These are phyloP conservation scores for Rosalia funebris DNA, from an alignment of 2,888 invertebrate species.

Conservation along the genomic window DNA sequence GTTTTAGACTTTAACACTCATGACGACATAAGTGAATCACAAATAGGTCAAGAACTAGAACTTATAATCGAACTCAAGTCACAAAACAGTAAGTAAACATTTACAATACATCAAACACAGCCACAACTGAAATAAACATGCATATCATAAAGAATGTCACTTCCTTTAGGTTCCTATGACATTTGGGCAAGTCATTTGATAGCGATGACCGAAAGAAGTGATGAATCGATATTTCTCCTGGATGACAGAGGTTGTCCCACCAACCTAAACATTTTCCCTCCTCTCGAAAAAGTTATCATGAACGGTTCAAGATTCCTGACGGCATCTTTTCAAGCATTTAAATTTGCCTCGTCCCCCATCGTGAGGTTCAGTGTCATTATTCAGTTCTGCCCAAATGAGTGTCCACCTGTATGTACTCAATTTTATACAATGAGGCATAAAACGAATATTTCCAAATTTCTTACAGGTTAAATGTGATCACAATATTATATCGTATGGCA, in stretches of 20 bases:
- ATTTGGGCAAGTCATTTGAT: constrained; percentile 82
- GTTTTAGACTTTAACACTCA: constrained; percentile 70
- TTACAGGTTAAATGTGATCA: constrained; percentile 63
- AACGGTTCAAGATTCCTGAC: constrained; percentile 64
- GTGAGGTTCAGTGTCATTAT: constrained; percentile 85
- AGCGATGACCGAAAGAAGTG: constrained; percentile 80
- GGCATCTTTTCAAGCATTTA: constrained; percentile 83
- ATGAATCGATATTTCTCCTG: constrained; percentile 78
- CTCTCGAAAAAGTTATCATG: constrained; percentile 60
- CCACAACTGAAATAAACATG: neutral
- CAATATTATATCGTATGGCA: constrained; percentile 57
- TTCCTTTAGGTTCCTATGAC: constrained; percentile 65
- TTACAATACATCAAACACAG: too few relatives aligned
- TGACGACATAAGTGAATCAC: constrained; percentile 71
- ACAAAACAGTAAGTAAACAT: constrained; percentile 17
- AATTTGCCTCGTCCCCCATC: constrained; percentile 85
- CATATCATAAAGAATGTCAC: too few relatives aligned
- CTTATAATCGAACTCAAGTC: constrained; percentile 69
- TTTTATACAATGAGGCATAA: too few relatives aligned
- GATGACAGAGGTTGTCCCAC: constrained; percentile 85
- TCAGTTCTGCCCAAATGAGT: constrained; percentile 79
- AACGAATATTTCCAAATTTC: neutral
- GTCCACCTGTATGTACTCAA: constrained; percentile 71
- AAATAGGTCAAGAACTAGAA: constrained; percentile 74
- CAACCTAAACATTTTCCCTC: constrained; percentile 69